Conservation (phyloP, 2,888 invertebrate species). For the Agrochola lychnidis region DNA sequence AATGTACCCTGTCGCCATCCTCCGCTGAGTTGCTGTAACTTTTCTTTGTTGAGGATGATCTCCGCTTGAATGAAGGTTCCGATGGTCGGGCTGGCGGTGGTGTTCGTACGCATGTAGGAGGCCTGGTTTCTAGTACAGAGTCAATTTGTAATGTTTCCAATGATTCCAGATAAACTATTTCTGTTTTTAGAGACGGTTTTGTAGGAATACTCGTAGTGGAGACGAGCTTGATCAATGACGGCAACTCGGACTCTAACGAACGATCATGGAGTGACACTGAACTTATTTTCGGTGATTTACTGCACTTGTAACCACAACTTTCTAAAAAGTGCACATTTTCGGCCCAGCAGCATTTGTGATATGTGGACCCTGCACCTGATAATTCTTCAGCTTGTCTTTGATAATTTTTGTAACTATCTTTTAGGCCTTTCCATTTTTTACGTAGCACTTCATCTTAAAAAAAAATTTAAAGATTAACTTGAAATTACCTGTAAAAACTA, state of each 20-base stretch:
- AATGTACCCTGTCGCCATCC: not conserved
- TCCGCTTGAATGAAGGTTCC: not conserved
- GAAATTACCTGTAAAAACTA: not conserved
- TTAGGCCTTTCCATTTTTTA: constrained; percentile 49
- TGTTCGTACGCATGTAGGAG: not conserved
- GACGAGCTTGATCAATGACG: not conserved
- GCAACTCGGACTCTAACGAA: not conserved
- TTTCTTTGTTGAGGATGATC: constrained; percentile 12
- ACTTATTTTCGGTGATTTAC: constrained; percentile 13
- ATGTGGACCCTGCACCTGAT: constrained; percentile 1
- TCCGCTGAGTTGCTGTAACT: constrained; percentile 1
- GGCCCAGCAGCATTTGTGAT: constrained; percentile 45
- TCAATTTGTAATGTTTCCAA: not conserved
- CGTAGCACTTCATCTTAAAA: constrained; percentile 34
- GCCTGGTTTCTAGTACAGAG: not conserved
- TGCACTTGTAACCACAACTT: constrained; percentile 2
- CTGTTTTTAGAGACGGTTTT: not conserved
- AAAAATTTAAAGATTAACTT: not conserved
- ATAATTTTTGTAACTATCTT: constrained; percentile 46
- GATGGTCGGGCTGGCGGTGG: not conserved
- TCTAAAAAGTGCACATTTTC: constrained; percentile 42
- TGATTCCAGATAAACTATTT: not conserved
- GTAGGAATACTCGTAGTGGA: not conserved
- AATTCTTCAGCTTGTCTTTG: constrained; percentile 24
- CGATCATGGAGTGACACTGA: constrained; percentile 8